Evolutionary conservation across 30 jellyfish, hydroid and myxozoan species (phyloP), one percentile per base, ranked within the genome.

Genomic region (Cassiopea andromeda): DNA sequence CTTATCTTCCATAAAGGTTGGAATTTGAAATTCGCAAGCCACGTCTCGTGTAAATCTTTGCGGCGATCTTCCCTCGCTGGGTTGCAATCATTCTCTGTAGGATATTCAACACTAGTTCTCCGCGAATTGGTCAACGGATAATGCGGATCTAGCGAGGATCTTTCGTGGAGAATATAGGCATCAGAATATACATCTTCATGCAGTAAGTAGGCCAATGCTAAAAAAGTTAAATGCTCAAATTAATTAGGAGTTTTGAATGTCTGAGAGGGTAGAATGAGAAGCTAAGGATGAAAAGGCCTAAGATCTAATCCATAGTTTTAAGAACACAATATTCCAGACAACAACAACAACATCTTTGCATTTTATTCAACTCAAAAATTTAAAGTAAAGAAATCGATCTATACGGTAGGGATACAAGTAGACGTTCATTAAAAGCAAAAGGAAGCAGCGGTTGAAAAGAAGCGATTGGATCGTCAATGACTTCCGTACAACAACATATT

Each of bases 1-100:
- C 97, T 73, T n/a, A 94, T 83, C 77, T 94, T 94, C 97, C 97
- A 87, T 12, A 94, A 87, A 4, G 98, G 98, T 86, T 94, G 98
- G 73, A 90, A 94, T 60, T 91, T 90, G 82, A 80, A 94, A 75
- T 73, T 77, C 4, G 93, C 89, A 61, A 94, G 90, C 98, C 98
- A 94, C 6, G 98, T 90, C 75, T 78, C 90, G 68, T 94, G 94
- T 17, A 94, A 82, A 8, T 90, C 97, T 69, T 83, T 90, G 19
- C 98, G 84, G 0, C 92, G 67, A 84, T 94, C 98, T 69, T 49
- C 73, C 7, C 6, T 27, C 38, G 38, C 38, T 49, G 60, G 77
- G 46, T 79, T 79, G 54, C 45, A n/a, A 6, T 73, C 73, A 8
- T 54, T 43, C n/a, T 69, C 87, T 18, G 72, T 43, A 1, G 95